Conservation (phyloP, 2,888 invertebrate genomes). For the Drosophila macrothrix region DNA sequence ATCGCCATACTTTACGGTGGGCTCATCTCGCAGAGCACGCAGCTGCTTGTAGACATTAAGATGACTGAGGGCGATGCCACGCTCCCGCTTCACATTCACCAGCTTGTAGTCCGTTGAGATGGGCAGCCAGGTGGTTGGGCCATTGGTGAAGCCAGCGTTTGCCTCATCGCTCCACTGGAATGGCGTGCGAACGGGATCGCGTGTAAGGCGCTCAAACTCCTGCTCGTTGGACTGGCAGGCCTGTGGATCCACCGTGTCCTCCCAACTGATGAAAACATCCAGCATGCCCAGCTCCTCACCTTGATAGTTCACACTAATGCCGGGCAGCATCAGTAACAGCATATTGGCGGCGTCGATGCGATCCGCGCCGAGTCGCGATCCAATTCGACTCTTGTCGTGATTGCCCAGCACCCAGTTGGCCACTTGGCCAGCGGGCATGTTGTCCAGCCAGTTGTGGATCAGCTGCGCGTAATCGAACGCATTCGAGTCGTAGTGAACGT, state of each 20-base stretch:
- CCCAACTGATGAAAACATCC: constrained; percentile 85
- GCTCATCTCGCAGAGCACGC: constrained; percentile 85
- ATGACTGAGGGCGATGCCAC: constrained; percentile 86
- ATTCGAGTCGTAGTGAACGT: constrained; percentile 86
- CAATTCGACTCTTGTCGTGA: constrained; percentile 90
- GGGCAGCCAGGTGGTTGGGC: constrained; percentile 82
- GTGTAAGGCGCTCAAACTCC: constrained; percentile 86
- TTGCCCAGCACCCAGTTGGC: constrained; percentile 92
- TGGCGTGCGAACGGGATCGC: constrained; percentile 88
- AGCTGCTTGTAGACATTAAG: constrained; percentile 88
- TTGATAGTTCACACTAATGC: constrained; percentile 91
- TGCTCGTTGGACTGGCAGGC: constrained; percentile 87
- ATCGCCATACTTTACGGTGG: constrained; percentile 86
- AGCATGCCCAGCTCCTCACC: constrained; percentile 91
- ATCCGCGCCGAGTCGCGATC: constrained; percentile 88
- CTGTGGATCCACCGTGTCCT: constrained; percentile 86
- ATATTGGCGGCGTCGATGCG: constrained; percentile 92
- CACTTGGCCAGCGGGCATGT: constrained; percentile 87
- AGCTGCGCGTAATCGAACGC: constrained; percentile 86
- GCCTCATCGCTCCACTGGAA: constrained; percentile 87
- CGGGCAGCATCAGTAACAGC: constrained; percentile 92
- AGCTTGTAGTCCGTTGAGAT: constrained; percentile 86
- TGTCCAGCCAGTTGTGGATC: constrained; percentile 87
- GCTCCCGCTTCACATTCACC: constrained; percentile 87
- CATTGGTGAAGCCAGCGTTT: constrained; percentile 82